These are phyloP conservation scores for Sarotherodon lohbergeri DNA, from an alignment of 2,113 vertebrate species.

Conservation along the genomic window DNA sequence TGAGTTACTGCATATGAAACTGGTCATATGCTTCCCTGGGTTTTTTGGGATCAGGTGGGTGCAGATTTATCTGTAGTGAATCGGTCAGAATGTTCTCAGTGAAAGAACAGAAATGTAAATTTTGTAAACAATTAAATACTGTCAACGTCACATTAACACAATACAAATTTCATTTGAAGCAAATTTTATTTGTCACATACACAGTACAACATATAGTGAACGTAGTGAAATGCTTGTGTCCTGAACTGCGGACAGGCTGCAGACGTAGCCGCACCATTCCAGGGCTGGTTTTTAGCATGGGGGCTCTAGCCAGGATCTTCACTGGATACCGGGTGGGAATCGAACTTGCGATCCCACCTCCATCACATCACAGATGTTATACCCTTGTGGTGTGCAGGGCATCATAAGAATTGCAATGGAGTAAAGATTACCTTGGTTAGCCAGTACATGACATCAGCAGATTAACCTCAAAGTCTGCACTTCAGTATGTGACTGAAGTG, in stretches of 20 bases:
- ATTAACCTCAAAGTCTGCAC: no score
- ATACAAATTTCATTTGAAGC: no score
- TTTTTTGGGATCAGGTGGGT: not conserved
- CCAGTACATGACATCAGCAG: not conserved
- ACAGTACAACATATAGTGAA: not conserved
- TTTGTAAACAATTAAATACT: not conserved
- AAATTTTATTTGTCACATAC: not conserved
- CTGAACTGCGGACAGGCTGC: not conserved
- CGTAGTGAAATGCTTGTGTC: not conserved
- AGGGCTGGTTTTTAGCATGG: not conserved
- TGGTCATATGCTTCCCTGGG: not conserved
- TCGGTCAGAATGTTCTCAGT: not conserved
- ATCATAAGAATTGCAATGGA: not conserved
- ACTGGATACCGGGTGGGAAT: no score
- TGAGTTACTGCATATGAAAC: not conserved
- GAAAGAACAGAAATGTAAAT: not conserved
- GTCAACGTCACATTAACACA: not conserved
- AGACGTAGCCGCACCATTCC: not conserved
- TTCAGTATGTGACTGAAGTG: not conserved
- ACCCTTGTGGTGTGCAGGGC: not conserved
- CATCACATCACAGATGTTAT: not conserved
- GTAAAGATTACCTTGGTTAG: not conserved
- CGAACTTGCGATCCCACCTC: not conserved
- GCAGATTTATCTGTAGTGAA: not conserved
- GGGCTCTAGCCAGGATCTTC: not conserved